These are phyloP conservation scores for Squalus acanthias DNA, from an alignment of 2,797 vertebrate species.

Conservation along the genomic window DNA sequence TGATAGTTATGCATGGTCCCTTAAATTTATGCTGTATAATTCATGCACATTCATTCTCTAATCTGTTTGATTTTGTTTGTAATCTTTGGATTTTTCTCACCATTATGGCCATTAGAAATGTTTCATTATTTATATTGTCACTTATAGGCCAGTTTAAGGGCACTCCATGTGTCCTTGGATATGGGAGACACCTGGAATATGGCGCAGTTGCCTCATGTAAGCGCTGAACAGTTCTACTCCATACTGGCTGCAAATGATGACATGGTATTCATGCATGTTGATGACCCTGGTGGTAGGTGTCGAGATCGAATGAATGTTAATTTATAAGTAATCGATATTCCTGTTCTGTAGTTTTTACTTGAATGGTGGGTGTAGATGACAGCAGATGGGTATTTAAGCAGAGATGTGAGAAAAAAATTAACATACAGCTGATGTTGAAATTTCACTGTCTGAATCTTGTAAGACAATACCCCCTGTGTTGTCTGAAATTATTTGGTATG, in stretches of 20 bases:
- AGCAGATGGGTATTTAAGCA: background rate
- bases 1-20: too few relatives aligned
- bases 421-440: background rate
- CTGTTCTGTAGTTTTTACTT: background rate
- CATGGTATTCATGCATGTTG: constrained; percentile 95
- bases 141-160: constrained; percentile 62
- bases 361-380: background rate
- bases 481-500: too few relatives aligned
- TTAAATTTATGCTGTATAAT: background rate
- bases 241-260: constrained; percentile 84
- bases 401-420: background rate
- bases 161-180: constrained; percentile 81
- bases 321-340: background rate
- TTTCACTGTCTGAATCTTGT: background rate
- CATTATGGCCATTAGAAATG: background rate
- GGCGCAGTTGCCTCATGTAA: constrained; percentile 86
- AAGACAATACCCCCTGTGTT: too few relatives aligned
- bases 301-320: background rate
- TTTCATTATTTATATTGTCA: background rate
- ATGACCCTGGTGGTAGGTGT: constrained; percentile 79
- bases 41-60: background rate
- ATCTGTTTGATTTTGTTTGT: background rate
- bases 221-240: constrained; percentile 90
- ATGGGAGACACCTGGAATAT: constrained; percentile 83
- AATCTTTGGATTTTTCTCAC: background rate